Percentiles rank a stretch among this genome's conserved stretches.
Conservation (phyloP, 2,888 invertebrate genomes). For the Himalopsyche anomala region DNA sequence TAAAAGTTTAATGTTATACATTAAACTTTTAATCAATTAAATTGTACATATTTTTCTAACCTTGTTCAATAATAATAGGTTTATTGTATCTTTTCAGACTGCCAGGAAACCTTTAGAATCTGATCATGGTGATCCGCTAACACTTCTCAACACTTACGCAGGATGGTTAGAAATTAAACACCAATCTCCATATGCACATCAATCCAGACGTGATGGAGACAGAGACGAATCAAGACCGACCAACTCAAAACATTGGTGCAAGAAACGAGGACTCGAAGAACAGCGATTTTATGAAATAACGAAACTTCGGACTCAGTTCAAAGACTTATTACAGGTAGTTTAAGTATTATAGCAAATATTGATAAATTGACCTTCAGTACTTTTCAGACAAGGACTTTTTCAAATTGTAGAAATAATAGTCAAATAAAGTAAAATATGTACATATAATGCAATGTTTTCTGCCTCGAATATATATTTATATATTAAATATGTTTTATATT, state of each 20-base stretch:
- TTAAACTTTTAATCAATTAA: too few species aligned
- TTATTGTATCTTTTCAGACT: conserved; percentile 72
- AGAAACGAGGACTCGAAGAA: conserved; percentile 93
- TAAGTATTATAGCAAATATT: neutral
- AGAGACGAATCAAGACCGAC: conserved; percentile 67
- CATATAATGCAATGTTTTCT: too few species aligned
- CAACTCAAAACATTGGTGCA: conserved; percentile 89
- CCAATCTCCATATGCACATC: conserved; percentile 68
- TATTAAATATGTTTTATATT: too few species aligned
- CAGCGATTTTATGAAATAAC: conserved; percentile 98
- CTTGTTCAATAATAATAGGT: too few species aligned
- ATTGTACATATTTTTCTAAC: too few species aligned
- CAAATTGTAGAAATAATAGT: too few species aligned
- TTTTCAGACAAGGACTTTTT: too few species aligned
- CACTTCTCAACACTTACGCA: conserved; percentile 89
- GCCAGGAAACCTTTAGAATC: conserved; percentile 89
- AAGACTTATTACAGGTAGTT: conserved; percentile 84
- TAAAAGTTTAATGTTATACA: too few species aligned
- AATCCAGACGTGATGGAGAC: conserved; percentile 67
- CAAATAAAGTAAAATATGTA: too few species aligned
- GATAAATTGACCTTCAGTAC: too few species aligned
- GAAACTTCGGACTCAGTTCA: conserved; percentile 93
- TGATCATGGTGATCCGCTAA: conserved; percentile 96
- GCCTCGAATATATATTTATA: too few species aligned
- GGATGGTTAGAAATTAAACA: conserved; percentile 92